Conservation (phyloP, 2,888 invertebrate genomes). For the Odontomyia ornata region DNA sequence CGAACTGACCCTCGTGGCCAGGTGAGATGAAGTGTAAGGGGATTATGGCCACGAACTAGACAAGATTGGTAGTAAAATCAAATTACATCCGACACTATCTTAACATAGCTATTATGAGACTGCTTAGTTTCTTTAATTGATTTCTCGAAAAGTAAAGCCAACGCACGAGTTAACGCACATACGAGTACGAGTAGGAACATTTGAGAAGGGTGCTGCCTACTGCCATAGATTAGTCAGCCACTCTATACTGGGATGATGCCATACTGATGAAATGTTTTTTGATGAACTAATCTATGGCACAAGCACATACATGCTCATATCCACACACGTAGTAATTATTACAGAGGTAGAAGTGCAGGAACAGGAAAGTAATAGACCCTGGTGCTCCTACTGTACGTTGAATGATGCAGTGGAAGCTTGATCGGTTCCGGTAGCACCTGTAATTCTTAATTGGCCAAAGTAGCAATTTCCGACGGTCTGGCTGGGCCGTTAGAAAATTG, state of each 20-base stretch:
- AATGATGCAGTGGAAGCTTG: background rate
- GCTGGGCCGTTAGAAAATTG: background rate
- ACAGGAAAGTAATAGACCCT: background rate
- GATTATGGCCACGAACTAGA: background rate
- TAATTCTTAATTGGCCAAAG: conserved; percentile 28
- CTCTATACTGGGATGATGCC: conserved; percentile 16
- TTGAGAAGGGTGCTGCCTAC: background rate
- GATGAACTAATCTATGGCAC: conserved; percentile 8
- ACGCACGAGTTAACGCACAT: background rate
- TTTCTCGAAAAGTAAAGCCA: conserved; percentile 20
- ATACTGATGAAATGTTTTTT: conserved; percentile 15
- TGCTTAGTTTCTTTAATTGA: conserved; percentile 40
- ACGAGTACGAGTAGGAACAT: background rate
- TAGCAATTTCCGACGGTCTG: conserved; percentile 14
- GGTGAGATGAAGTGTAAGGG: background rate
- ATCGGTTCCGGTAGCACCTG: conserved; percentile 37
- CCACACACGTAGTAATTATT: background rate
- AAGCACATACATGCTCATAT: background rate
- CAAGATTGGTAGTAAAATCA: conserved; percentile 31
- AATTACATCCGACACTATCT: conserved; percentile 41
- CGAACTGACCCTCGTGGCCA: background rate
- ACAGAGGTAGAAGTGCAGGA: background rate
- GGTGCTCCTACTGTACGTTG: background rate
- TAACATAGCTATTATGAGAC: conserved; percentile 23
- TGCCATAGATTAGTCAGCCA: conserved; percentile 8